phyloP scores from a whole-genome alignment of 2,888 invertebrate species.

The Anodontia alba region DNA sequence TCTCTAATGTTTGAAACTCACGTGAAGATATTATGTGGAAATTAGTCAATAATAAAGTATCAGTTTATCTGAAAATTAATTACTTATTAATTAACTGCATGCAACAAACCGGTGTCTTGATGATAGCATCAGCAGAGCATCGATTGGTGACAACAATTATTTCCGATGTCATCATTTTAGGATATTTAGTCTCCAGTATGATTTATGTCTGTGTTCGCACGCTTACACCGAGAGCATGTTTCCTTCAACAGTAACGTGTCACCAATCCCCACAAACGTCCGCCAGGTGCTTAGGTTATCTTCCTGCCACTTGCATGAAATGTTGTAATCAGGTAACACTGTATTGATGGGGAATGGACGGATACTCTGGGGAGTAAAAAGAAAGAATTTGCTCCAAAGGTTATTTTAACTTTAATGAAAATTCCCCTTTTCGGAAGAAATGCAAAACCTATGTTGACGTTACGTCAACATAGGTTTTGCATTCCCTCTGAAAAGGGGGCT shows the following conservation, averaged over 20 bases:
- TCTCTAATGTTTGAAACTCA: background rate
- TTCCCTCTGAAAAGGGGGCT: too few species aligned
- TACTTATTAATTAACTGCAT: constrained; percentile 54
- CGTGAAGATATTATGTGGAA: constrained; percentile 41
- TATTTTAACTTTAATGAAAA: too few species aligned
- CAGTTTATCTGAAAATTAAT: constrained; percentile 52
- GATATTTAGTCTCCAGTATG: background rate
- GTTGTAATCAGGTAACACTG: too few species aligned
- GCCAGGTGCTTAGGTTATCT: background rate
- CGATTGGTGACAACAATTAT: background rate
- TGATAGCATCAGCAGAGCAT: constrained; percentile 20
- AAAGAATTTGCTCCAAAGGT: too few species aligned
- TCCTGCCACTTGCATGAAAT: too few species aligned
- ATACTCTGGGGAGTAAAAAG: too few species aligned
- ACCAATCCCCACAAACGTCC: background rate
- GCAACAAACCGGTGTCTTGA: background rate
- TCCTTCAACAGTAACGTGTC: background rate
- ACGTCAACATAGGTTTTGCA: too few species aligned
- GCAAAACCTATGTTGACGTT: too few species aligned
- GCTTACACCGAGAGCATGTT: background rate
- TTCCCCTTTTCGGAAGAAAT: too few species aligned
- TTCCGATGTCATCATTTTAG: background rate
- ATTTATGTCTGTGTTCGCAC: background rate
- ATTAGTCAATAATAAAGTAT: constrained; percentile 60
- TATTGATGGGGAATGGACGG: too few species aligned